Percentiles rank a stretch among this genome's conserved stretches.
Conservation (phyloP, 2,113 vertebrate species). For the Struthio camelus region DNA sequence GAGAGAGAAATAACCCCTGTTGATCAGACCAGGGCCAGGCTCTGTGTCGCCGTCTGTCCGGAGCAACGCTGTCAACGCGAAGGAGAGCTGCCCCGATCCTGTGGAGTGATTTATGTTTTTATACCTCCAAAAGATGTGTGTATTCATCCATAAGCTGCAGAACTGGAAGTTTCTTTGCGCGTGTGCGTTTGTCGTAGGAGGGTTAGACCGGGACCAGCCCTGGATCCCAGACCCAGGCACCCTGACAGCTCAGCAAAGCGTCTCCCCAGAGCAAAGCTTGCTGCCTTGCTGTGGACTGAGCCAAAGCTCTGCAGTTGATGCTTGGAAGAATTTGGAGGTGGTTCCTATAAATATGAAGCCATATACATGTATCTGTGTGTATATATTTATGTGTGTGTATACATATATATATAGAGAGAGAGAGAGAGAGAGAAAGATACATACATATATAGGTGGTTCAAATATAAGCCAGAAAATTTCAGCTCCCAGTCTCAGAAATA, state of each 20-base stretch:
- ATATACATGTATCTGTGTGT: not conserved
- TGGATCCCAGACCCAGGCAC: not conserved
- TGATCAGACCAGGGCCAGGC: no score
- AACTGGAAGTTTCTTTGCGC: not conserved
- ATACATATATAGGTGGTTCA: not conserved
- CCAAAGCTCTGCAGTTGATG: not conserved
- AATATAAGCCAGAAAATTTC: not conserved
- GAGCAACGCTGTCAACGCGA: not conserved
- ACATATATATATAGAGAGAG: accelerated
- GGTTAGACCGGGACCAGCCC: not conserved
- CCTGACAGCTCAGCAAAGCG: not conserved
- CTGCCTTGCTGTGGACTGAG: not conserved
- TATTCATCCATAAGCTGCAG: not conserved
- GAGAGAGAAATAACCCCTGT: no score
- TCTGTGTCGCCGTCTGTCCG: not conserved
- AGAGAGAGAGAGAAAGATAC: no score
- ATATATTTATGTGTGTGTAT: not conserved
- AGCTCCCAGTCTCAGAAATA: not conserved
- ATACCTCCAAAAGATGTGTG: no score
- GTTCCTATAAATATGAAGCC: not conserved
- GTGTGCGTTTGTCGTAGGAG: accelerated
- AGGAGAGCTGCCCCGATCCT: no score
- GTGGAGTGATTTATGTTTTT: no score
- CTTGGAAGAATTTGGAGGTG: not conserved
- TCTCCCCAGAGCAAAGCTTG: not conserved